A percentile compares a stretch with the other conserved stretches of the same genome.
Evolutionary conservation across 2,888 invertebrate species (phyloP).

Genomic region (Ceramica pisi): DNA sequence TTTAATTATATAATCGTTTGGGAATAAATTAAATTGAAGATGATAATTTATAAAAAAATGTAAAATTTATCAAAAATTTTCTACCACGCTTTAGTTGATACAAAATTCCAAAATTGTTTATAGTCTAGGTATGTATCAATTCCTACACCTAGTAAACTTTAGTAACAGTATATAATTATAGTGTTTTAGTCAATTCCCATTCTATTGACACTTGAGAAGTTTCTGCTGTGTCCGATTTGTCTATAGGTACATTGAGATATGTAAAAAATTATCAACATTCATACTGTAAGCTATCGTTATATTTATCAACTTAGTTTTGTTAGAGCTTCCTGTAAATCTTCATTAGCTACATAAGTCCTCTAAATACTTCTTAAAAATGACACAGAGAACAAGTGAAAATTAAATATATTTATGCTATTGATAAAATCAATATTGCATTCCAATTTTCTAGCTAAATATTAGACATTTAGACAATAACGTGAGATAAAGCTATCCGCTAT

Average conservation of each 20-base stretch:
- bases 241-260: constrained; percentile 67
- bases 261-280: constrained; percentile 63
- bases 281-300: constrained; percentile 45
- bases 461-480: constrained; percentile 12
- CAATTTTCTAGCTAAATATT: constrained; percentile 23
- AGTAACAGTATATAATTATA: constrained; percentile 62
- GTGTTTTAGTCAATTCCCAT: constrained; percentile 64
- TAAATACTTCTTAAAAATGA: constrained; percentile 25
- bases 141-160: constrained; percentile 73
- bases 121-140: constrained; percentile 70
- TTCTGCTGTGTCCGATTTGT: constrained; percentile 41
- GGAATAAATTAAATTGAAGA: constrained; percentile 67
- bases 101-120: constrained; percentile 71
- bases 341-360: constrained; percentile 6
- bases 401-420: neutral
- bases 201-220: constrained; percentile 46
- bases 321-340: constrained; percentile 21
- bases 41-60: constrained; percentile 65
- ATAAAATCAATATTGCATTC: neutral
- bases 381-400: neutral
- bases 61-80: constrained; percentile 83
- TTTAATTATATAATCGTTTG: constrained; percentile 55
- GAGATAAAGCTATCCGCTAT: constrained; percentile 11
- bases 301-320: constrained; percentile 45
- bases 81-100: constrained; percentile 68